phyloP scores from a whole-genome alignment of 37 sponge, comb jelly and placozoan genomes.

The Ephydatia muelleri region DNA sequence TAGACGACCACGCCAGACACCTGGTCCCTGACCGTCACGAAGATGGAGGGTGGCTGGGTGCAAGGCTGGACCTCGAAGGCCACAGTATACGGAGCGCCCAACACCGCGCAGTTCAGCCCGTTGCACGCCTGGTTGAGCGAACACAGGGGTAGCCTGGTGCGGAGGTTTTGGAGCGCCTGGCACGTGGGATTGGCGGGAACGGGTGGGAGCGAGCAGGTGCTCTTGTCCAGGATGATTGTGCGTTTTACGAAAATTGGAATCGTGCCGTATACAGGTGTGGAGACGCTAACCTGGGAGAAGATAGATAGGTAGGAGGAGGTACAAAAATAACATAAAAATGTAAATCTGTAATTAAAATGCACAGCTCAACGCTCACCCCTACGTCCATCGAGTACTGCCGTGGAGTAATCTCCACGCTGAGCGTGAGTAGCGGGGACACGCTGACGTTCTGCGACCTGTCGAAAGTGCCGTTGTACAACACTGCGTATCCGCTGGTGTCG shows the following conservation, averaged over 20 bases:
- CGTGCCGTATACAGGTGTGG: not conserved
- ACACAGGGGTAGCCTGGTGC: not conserved
- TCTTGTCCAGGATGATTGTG: constrained; percentile 41
- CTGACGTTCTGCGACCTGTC: not conserved
- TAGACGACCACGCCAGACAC: not conserved
- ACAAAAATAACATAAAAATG: not conserved
- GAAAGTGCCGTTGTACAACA: not conserved
- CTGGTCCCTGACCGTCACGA: not conserved
- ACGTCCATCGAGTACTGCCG: constrained; percentile 38
- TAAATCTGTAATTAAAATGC: not conserved
- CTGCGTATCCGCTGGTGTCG: not conserved
- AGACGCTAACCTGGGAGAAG: not conserved
- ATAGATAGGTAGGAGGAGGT: not conserved
- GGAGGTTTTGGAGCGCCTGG: not conserved
- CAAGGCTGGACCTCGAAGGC: not conserved
- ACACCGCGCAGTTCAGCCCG: not conserved
- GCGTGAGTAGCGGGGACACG: not conserved
- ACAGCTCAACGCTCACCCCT: constrained; percentile 16
- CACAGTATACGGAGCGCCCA: not conserved
- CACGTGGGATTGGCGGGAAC: not conserved
- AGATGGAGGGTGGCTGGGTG: not conserved
- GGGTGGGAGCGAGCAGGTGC: constrained; percentile 14
- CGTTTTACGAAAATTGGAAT: constrained; percentile 11
- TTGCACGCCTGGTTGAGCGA: not conserved
- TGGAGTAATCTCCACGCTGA: not conserved